Conservation (phyloP, 2,888 invertebrate genomes). For the Didymodactylos carnosus region DNA sequence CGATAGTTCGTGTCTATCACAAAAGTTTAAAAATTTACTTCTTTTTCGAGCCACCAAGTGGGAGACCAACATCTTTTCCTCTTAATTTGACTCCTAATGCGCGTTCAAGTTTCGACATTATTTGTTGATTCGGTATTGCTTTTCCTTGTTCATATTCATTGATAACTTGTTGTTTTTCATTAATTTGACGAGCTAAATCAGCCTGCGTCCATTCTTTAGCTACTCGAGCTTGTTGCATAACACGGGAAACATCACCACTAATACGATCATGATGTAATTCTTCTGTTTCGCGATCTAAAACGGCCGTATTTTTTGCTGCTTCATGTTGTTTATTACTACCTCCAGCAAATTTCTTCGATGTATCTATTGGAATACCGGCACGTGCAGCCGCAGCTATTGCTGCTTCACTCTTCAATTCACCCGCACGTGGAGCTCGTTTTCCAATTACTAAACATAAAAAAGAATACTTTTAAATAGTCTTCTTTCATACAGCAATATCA, state of each 20-base stretch:
- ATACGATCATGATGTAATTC: constrained; percentile 80
- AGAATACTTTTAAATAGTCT: too few species aligned
- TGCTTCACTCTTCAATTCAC: constrained; percentile 1
- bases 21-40: too few species aligned
- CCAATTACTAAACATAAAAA: too few species aligned
- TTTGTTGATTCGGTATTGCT: constrained; percentile 86
- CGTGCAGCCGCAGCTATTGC: constrained; percentile 9
- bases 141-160: constrained; percentile 66
- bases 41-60: constrained; percentile 26
- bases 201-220: constrained; percentile 84
- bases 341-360: constrained; percentile 12
- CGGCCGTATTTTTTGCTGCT: constrained; percentile 2
- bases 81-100: constrained; percentile 73
- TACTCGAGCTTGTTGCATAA: constrained; percentile 86
- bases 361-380: constrained; percentile 9
- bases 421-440: constrained; percentile 8
- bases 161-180: constrained; percentile 58
- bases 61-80: constrained; percentile 78
- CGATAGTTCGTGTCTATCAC: too few species aligned
- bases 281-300: constrained; percentile 12
- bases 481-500: too few species aligned
- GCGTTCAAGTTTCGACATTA: constrained; percentile 83
- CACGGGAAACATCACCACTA: constrained; percentile 50
- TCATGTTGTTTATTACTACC: constrained; percentile 12
- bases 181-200: constrained; percentile 75